Conservation (phyloP, 2,888 invertebrate genomes). For the Corbicula japonica region DNA sequence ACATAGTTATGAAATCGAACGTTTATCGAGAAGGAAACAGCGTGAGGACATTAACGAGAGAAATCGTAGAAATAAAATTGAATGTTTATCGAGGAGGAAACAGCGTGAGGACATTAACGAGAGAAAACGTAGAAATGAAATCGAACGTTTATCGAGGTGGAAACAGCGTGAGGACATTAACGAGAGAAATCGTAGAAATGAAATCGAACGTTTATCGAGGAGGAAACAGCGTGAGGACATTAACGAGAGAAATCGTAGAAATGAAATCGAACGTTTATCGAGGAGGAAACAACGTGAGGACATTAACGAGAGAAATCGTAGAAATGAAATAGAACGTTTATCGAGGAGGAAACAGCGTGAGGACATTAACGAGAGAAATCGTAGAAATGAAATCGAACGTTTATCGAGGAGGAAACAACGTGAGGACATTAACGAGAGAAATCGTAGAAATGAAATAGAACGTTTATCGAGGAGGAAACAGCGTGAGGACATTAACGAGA, state of each 20-base stretch:
- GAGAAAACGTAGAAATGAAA: slow-evolving; percentile 8
- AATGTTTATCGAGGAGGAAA: background rate
- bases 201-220: background rate
- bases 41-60: background rate
- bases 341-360: slow-evolving; percentile 6
- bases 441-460: background rate
- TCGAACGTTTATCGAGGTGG: background rate
- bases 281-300: background rate
- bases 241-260: slow-evolving; percentile 2
- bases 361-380: background rate
- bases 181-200: background rate
- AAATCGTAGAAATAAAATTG: slow-evolving; percentile 15
- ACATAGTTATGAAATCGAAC: background rate
- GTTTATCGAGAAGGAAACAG: background rate
- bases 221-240: background rate
- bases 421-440: background rate
- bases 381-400: background rate
- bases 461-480: background rate
- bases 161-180: background rate
- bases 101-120: slow-evolving; percentile 3
- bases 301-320: background rate
- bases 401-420: background rate
- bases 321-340: background rate
- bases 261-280: slow-evolving; percentile 6
- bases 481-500: background rate